Percentiles rank a stretch among this genome's conserved stretches.
Conservation (phyloP, 1,140 invertebrate genomes). For the Chlorops oryzae region DNA sequence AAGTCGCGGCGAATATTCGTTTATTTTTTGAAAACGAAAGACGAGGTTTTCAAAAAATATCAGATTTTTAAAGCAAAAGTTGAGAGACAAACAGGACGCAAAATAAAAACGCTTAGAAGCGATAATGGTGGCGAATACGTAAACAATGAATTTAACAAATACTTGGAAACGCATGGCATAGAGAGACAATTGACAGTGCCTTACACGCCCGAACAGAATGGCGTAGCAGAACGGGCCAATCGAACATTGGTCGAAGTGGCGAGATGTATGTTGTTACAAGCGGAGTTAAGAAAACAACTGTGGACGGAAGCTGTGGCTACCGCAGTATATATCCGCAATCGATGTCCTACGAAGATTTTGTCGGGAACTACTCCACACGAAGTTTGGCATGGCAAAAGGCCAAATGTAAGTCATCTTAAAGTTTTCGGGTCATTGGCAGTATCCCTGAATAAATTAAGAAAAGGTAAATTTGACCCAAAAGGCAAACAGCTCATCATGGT, state of each 20-base stretch:
- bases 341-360: no score
- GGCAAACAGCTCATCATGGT: constrained; percentile 5
- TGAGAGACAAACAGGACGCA: constrained; percentile 24
- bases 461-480: constrained; percentile 19
- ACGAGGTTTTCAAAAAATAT: constrained; percentile 1
- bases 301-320: no score
- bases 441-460: no score
- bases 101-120: constrained; percentile 33
- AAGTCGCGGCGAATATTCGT: constrained; percentile 1
- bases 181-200: constrained; percentile 35
- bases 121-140: constrained; percentile 47
- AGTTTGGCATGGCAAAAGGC: no score
- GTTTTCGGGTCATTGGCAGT: no score
- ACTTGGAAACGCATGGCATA: constrained; percentile 30
- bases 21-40: constrained; percentile 9
- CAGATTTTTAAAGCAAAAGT: no score
- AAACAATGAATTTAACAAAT: constrained; percentile 24
- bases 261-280: constrained; percentile 31
- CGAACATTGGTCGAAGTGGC: constrained; percentile 20
- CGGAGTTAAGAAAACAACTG: no score
- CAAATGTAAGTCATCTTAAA: no score
- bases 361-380: no score
- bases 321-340: no score
- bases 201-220: constrained; percentile 48
- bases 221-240: constrained; percentile 31